Percentiles rank a stretch among this genome's conserved stretches.
Conservation (phyloP, 2,888 invertebrate genomes). For the Loripinus fragilis region DNA sequence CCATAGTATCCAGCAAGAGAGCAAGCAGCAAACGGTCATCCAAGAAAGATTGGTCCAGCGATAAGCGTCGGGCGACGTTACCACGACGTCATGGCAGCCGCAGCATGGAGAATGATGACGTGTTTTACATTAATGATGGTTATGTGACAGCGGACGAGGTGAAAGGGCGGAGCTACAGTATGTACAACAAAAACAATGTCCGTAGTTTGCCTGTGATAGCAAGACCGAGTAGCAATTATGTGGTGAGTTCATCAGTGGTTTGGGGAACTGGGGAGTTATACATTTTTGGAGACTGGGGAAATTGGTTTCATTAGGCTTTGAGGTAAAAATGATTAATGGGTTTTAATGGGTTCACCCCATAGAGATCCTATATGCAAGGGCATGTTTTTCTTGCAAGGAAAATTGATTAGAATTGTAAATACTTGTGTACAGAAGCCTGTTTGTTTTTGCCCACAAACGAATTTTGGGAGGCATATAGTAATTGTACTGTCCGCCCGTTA, state of each 20-base stretch:
- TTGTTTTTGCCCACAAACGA: too few relatives aligned
- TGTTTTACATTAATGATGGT: conserved; percentile 69
- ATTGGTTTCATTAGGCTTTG: too few relatives aligned
- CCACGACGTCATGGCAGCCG: conserved; percentile 48
- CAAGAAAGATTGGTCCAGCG: background rate
- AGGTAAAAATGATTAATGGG: too few relatives aligned
- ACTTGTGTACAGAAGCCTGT: too few relatives aligned
- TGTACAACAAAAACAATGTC: conserved; percentile 17
- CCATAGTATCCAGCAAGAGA: background rate
- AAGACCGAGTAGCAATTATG: background rate
- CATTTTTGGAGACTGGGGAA: too few relatives aligned
- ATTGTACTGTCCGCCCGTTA: too few relatives aligned
- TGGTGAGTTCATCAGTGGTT: background rate
- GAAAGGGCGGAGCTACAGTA: background rate
- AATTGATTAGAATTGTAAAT: too few relatives aligned
- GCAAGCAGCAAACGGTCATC: background rate
- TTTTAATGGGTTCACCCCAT: too few relatives aligned
- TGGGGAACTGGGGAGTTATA: too few relatives aligned
- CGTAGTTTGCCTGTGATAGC: background rate
- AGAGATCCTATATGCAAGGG: too few relatives aligned
- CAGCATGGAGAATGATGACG: conserved; percentile 49
- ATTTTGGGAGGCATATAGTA: too few relatives aligned
- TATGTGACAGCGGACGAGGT: conserved; percentile 47
- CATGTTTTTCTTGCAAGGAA: too few relatives aligned
- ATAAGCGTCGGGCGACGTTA: conserved; percentile 29